Percentiles rank a stretch among this genome's conserved stretches.
phyloP scores from a whole-genome alignment of 2,888 invertebrate genomes.

The Apotomis betuletana region DNA sequence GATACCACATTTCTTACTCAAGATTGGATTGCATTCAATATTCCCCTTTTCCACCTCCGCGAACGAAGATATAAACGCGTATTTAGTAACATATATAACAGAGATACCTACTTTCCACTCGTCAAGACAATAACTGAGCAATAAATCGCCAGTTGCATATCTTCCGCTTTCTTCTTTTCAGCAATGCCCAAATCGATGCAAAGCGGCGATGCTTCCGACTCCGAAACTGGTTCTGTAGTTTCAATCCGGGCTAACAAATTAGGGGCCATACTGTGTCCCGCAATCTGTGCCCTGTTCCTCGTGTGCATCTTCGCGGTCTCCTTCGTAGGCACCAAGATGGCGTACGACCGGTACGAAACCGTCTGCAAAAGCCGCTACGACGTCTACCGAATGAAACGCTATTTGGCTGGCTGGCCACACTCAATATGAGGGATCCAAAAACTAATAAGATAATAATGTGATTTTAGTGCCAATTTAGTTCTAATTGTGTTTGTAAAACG shows the following conservation, averaged over 20 bases:
- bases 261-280: constrained; percentile 69
- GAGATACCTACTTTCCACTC: too few relatives aligned
- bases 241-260: constrained; percentile 57
- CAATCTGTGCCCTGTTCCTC: constrained; percentile 66
- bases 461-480: neutral
- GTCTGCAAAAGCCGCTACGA: constrained; percentile 50
- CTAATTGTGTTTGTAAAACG: neutral
- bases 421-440: constrained; percentile 11
- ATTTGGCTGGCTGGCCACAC: constrained; percentile 13
- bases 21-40: too few relatives aligned
- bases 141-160: too few relatives aligned
- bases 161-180: constrained; percentile 46
- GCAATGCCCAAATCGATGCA: constrained; percentile 63
- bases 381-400: constrained; percentile 3
- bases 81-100: too few relatives aligned
- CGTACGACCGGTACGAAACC: constrained; percentile 68
- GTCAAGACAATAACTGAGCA: too few relatives aligned
- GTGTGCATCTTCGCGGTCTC: constrained; percentile 62
- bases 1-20: too few relatives aligned
- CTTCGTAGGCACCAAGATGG: constrained; percentile 65
- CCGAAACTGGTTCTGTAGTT: constrained; percentile 61
- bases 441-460: neutral
- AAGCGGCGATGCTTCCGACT: constrained; percentile 59
- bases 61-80: too few relatives aligned
- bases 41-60: too few relatives aligned